Evolutionary conservation across 92 coral and sea anemone species (phyloP).

Genomic region (Porites cylindrica): DNA sequence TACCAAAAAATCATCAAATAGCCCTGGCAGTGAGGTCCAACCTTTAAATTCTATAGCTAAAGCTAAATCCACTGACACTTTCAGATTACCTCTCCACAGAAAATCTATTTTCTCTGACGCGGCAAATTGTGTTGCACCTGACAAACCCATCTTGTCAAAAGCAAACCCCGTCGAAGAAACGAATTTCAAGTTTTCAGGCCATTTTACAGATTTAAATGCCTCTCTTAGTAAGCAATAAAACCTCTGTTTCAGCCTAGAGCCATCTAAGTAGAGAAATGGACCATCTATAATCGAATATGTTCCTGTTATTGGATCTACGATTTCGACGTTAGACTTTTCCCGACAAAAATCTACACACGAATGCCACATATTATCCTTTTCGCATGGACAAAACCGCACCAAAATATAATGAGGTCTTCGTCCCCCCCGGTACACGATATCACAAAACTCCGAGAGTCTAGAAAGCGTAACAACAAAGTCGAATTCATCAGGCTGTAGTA

Average conservation of each 20-base stretch:
- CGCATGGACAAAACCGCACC: background rate
- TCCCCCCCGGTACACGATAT: conserved; percentile 6
- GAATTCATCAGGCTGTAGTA: conserved; percentile 22
- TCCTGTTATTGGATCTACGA: background rate
- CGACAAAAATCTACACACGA: conserved; percentile 21
- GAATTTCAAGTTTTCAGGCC: conserved; percentile 26
- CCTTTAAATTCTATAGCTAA: conserved; percentile 38
- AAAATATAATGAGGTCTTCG: background rate
- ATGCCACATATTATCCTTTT: background rate
- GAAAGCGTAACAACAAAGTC: conserved; percentile 35
- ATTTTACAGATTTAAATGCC: conserved; percentile 29
- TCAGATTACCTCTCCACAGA: conserved; percentile 23
- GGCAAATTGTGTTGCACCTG: conserved; percentile 16
- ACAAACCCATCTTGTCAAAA: conserved; percentile 23
- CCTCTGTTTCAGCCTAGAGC: conserved; percentile 34
- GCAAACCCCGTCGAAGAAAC: conserved; percentile 22
- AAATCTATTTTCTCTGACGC: conserved; percentile 37
- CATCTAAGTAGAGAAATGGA: conserved; percentile 11
- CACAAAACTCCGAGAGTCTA: conserved; percentile 11
- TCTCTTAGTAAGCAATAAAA: conserved; percentile 40
- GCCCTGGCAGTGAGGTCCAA: conserved; percentile 29
- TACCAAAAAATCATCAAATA: conserved; percentile 5
- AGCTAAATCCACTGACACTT: conserved; percentile 36
- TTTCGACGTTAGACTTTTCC: background rate
- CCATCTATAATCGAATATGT: background rate